Evolutionary conservation across 2,797 vertebrate species (phyloP), one percentile per base, ranked within the genome.

Genomic region (Micropoecilia bifurca): DNA sequence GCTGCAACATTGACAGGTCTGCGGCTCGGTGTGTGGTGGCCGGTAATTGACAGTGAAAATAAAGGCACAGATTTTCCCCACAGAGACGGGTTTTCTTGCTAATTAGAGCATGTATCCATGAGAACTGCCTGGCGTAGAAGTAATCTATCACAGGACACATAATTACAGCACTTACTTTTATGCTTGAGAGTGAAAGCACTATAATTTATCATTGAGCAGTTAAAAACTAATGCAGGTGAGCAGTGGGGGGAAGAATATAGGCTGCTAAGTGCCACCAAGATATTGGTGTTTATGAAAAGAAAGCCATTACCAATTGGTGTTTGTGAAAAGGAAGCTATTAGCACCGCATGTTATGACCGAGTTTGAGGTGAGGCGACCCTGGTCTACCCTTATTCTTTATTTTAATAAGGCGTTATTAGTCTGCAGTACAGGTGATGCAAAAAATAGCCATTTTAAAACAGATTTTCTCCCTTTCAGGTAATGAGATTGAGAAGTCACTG

Each of bases 401-500:
- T 41, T 74, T 1, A 50, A 69, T 63, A n/a, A 46, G 41, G 63
- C 28, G 68, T 78, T 1, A 73, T 69, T 41, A 41, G 25, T 47
- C 7, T 45, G 41, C 25, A 28, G 46, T 74, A 39, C 20, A 77
- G 14, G 2, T 30, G 63, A 72, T 66, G 66, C 3, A 18, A 43
- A 53, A 45, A n/a, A 36, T 30, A 71, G 7, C 16, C 14, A 25
- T 53, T 73, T 25, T 80, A 82, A 33, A 8, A 2, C 63, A 0
- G 0, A 1, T 84, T 25, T 76, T 86, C n/a, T 77, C 39, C 83
- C 33, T 79, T 89, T 30, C 77, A 95, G 95, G 94, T 95, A 92
- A 95, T 95, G 94, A 91, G 47, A 91, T 82, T 79, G 20, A 74
- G 75, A 71, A 80, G 73, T 69, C 74, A 79, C 68, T 94, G 87